Percentiles rank a stretch among this genome's conserved stretches.
These are phyloP conservation scores for Chelonus insularis DNA, from an alignment of 1,140 invertebrate genomes.

Conservation along the genomic window DNA sequence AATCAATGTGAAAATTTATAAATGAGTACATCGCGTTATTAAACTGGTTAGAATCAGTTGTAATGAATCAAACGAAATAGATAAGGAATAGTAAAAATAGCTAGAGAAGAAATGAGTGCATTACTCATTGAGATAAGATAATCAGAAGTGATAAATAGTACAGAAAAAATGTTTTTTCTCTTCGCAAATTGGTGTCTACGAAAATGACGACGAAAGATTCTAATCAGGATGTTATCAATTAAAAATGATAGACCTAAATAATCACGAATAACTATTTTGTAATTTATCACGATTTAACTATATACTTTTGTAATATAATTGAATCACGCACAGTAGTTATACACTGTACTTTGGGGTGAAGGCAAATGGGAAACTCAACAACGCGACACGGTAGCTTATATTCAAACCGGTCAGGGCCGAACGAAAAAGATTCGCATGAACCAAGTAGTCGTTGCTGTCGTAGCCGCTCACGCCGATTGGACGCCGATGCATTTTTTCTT, in stretches of 20 bases:
- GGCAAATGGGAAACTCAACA: conserved; percentile 33
- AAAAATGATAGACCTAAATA: too few species aligned
- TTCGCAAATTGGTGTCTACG: too few species aligned
- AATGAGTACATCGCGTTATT: background rate
- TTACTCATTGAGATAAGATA: too few species aligned
- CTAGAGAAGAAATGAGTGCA: too few species aligned
- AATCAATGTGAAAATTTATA: background rate
- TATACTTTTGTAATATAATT: background rate
- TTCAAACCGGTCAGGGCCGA: conserved; percentile 52
- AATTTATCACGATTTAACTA: background rate
- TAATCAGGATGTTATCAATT: too few species aligned
- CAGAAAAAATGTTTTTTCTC: too few species aligned
- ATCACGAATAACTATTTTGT: background rate
- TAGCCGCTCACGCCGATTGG: conserved; percentile 36
- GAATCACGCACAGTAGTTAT: background rate
- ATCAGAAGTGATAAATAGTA: too few species aligned
- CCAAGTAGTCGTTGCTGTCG: conserved; percentile 39
- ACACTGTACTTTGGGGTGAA: conserved; percentile 32
- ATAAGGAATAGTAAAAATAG: too few species aligned
- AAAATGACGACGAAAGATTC: too few species aligned
- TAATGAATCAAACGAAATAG: too few species aligned
- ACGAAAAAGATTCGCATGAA: conserved; percentile 49
- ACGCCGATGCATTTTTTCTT: conserved; percentile 33
- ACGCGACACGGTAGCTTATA: conserved; percentile 36
- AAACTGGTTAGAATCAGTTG: background rate